Percentiles rank a stretch among this genome's conserved stretches.
Evolutionary conservation across 2,888 invertebrate species (phyloP).

Genomic region (Deilephila elpenor): DNA sequence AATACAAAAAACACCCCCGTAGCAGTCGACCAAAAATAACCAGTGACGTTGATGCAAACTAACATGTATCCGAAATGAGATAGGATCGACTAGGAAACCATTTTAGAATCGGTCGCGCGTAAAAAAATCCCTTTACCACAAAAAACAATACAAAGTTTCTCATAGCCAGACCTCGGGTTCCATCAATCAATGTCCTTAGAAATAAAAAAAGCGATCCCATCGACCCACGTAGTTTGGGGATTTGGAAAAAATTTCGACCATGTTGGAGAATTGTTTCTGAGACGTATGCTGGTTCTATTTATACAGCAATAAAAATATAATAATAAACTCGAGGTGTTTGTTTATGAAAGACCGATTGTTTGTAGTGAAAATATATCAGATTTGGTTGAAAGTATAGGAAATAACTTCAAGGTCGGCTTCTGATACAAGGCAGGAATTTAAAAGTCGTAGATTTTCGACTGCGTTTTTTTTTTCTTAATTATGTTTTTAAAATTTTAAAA

Average conservation of each 20-base stretch:
- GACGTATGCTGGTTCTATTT: slow-evolving; percentile 53
- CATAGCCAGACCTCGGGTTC: slow-evolving; percentile 79
- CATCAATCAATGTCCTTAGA: slow-evolving; percentile 83
- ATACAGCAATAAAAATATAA: slow-evolving; percentile 14
- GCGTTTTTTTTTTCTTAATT: too few species aligned
- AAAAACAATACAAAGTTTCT: slow-evolving; percentile 78
- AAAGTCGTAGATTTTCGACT: too few species aligned
- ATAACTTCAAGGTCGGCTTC: too few species aligned
- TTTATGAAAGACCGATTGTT: background rate
- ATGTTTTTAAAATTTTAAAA: too few species aligned
- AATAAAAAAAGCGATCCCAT: slow-evolving; percentile 73
- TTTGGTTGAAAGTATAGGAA: too few species aligned
- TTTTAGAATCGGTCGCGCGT: slow-evolving; percentile 53
- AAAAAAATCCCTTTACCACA: slow-evolving; percentile 58
- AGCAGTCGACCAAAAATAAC: slow-evolving; percentile 36
- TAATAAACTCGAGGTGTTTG: slow-evolving; percentile 6
- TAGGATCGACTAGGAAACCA: slow-evolving; percentile 71
- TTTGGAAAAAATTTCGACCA: slow-evolving; percentile 68
- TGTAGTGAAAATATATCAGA: background rate
- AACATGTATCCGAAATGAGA: slow-evolving; percentile 72
- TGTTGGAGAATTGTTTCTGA: slow-evolving; percentile 70
- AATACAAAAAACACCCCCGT: slow-evolving; percentile 14
- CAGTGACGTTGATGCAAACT: slow-evolving; percentile 37
- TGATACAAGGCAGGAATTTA: too few species aligned
- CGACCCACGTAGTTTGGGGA: slow-evolving; percentile 80